phyloP scores from a whole-genome alignment of 2,113 vertebrate species.

The Crocuta crocuta region DNA sequence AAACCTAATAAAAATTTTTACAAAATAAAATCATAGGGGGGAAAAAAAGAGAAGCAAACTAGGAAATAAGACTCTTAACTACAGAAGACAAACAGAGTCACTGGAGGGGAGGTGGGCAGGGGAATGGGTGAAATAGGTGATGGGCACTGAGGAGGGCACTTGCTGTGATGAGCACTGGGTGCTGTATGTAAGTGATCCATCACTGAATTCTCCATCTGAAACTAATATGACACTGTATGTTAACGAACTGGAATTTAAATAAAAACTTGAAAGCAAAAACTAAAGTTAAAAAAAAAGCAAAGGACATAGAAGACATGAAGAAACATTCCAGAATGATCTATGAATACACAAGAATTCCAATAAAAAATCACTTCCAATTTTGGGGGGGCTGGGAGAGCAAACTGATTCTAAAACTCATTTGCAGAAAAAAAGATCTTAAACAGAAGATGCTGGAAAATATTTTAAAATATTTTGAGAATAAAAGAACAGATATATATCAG shows the following conservation, averaged over 20 bases:
- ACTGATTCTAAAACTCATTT: conserved; percentile 30
- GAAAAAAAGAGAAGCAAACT: neutral
- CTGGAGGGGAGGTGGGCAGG: neutral
- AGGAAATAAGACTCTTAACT: neutral
- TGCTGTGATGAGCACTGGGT: neutral
- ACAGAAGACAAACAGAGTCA: neutral
- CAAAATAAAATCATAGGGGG: neutral
- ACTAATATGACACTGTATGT: neutral
- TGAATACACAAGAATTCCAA: neutral
- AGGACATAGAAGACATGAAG: conserved; percentile 12
- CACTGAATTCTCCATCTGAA: neutral
- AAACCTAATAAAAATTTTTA: conserved; percentile 11
- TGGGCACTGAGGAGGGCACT: neutral
- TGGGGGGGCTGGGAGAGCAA: neutral
- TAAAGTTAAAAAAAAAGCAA: neutral
- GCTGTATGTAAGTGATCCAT: neutral
- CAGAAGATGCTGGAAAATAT: conserved; percentile 29
- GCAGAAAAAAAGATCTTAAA: neutral
- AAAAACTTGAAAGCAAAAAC: neutral
- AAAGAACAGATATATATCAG: neutral
- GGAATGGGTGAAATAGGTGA: neutral
- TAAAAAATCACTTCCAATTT: neutral
- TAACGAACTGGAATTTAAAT: neutral
- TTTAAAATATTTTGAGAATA: conserved; percentile 57
- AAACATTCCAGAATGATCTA: conserved; percentile 22